Conservation (phyloP, 2,797 vertebrate genomes). For the Alca torda region DNA sequence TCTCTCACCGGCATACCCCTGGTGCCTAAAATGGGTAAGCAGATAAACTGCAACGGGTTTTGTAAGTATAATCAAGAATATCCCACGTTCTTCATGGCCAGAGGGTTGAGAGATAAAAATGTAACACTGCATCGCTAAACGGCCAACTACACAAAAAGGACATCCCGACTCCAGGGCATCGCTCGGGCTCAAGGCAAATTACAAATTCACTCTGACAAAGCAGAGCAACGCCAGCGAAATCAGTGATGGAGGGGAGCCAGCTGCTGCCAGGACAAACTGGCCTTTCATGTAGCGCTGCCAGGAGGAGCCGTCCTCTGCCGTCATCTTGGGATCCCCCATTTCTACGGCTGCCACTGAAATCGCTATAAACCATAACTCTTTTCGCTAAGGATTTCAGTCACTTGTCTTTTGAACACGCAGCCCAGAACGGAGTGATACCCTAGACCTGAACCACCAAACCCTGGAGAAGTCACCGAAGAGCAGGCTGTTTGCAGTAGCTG, state of each 20-base stretch:
- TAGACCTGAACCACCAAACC: not conserved
- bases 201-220: conserved; percentile 45
- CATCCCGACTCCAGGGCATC: not conserved
- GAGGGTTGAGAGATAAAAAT: not conserved
- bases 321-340: not conserved
- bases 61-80: not conserved
- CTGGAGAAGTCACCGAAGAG: not conserved
- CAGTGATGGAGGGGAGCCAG: not conserved
- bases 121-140: not conserved
- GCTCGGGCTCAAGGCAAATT: conserved; percentile 11
- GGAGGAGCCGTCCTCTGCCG: not conserved
- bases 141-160: conserved; percentile 5
- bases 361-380: not conserved
- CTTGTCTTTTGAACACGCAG: fast-evolving
- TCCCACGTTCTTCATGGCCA: not conserved
- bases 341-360: not conserved
- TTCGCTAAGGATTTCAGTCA: not conserved
- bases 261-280: not conserved
- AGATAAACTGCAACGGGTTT: fast-evolving
- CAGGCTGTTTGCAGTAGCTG: not conserved
- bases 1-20: not conserved
- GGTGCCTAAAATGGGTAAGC: not conserved
- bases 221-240: not conserved
- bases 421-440: not conserved
- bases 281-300: not conserved